Evolutionary conservation across 2,888 invertebrate genomes (phyloP).

Genomic region (Artemia sp.): DNA sequence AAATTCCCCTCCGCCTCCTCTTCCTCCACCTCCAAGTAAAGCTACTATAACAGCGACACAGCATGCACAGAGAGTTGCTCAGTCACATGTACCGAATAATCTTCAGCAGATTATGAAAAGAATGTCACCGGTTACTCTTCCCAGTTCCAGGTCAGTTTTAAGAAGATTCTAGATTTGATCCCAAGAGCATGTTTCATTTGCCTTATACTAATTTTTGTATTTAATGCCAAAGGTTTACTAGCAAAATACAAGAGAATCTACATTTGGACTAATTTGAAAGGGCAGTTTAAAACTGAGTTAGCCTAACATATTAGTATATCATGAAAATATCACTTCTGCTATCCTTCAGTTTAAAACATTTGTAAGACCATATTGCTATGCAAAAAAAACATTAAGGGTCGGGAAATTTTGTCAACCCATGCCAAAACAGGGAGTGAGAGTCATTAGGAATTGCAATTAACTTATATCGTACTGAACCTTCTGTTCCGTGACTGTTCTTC

Average conservation of each 20-base stretch:
- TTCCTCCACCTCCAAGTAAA: conserved; percentile 26
- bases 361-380: too few relatives aligned
- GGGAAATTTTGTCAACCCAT: too few relatives aligned
- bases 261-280: too few relatives aligned
- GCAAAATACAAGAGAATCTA: background rate
- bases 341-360: too few relatives aligned
- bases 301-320: too few relatives aligned
- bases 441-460: too few relatives aligned
- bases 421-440: too few relatives aligned
- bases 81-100: conserved; percentile 39
- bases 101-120: conserved; percentile 55
- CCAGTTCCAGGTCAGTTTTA: conserved; percentile 17
- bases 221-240: background rate
- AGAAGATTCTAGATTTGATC: background rate
- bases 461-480: too few relatives aligned
- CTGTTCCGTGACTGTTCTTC: too few relatives aligned
- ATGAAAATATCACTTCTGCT: too few relatives aligned
- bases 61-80: conserved; percentile 22
- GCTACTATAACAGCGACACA: conserved; percentile 23
- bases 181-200: conserved; percentile 16
- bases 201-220: background rate
- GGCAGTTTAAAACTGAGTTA: too few relatives aligned
- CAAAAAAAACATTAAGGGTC: too few relatives aligned
- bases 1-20: conserved; percentile 38
- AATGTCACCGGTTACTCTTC: conserved; percentile 45